These are phyloP conservation scores for Stegodyphus dumicola DNA, from an alignment of 1,140 invertebrate species.

Conservation along the genomic window DNA sequence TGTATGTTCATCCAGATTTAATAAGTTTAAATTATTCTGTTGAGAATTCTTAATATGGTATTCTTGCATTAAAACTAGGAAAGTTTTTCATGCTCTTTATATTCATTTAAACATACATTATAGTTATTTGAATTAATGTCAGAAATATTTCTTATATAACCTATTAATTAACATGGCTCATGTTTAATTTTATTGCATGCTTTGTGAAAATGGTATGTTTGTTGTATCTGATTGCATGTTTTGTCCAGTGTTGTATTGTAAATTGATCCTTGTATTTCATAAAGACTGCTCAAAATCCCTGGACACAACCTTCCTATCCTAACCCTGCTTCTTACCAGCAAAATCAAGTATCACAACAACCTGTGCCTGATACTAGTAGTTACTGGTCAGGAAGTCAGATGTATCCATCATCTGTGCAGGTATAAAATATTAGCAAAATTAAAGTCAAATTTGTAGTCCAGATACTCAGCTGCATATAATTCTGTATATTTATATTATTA, in stretches of 20 bases:
- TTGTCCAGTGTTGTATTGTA: not conserved
- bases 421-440: slow-evolving; percentile 1
- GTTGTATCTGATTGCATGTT: too few species aligned
- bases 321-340: slow-evolving; percentile 31
- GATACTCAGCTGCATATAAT: not conserved
- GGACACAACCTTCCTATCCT: slow-evolving; percentile 30
- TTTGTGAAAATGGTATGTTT: too few species aligned
- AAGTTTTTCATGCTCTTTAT: too few species aligned
- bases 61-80: too few species aligned
- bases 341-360: slow-evolving; percentile 26
- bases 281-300: slow-evolving; percentile 39
- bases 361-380: slow-evolving; percentile 18
- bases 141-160: too few species aligned
- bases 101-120: too few species aligned
- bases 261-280: not conserved
- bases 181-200: too few species aligned
- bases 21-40: too few species aligned
- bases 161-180: too few species aligned
- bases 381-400: slow-evolving; percentile 44
- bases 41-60: too few species aligned
- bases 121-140: too few species aligned
- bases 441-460: not conserved
- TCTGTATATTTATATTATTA: not conserved
- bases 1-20: too few species aligned
- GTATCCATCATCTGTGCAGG: slow-evolving; percentile 20